Evolutionary conservation across 92 coral and sea anemone species (phyloP).

Genomic region (Zoanthus gigantus): DNA sequence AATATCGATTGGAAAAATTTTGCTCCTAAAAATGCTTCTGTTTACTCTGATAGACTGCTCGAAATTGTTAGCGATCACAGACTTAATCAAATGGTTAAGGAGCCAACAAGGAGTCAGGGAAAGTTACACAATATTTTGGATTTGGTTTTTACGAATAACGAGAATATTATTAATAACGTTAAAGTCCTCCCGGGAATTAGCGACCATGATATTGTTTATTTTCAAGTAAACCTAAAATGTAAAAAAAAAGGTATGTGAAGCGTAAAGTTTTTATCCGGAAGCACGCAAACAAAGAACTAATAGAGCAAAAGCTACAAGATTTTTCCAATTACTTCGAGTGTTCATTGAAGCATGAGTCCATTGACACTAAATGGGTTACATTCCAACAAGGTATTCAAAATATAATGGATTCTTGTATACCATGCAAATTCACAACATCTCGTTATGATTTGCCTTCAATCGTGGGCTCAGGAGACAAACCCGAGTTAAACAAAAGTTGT

Average conservation of each 20-base stretch:
- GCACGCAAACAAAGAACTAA: background rate
- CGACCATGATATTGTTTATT: background rate
- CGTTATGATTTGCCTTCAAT: slow-evolving; percentile 53
- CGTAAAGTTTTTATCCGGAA: background rate
- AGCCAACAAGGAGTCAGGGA: background rate
- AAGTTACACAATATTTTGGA: background rate
- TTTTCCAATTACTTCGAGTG: no score
- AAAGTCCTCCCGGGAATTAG: background rate
- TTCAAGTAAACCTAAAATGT: background rate
- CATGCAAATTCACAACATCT: slow-evolving; percentile 52
- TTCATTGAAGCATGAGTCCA: background rate
- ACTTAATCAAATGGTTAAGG: background rate
- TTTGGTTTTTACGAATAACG: background rate
- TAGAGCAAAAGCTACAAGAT: background rate
- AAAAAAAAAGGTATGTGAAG: background rate
- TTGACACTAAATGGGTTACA: slow-evolving; percentile 53
- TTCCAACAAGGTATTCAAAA: slow-evolving; percentile 49
- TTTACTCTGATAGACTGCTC: no score
- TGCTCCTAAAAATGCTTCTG: no score
- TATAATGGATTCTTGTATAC: slow-evolving; percentile 58
- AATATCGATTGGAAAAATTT: no score
- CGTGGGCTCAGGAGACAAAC: slow-evolving; percentile 40
- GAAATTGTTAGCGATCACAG: no score
- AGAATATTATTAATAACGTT: background rate
- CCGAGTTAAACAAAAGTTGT: slow-evolving; percentile 55